Base-by-base conservation (phyloP, 2,888 invertebrate genomes). In the Amblyjoppa proteus region DNA sequence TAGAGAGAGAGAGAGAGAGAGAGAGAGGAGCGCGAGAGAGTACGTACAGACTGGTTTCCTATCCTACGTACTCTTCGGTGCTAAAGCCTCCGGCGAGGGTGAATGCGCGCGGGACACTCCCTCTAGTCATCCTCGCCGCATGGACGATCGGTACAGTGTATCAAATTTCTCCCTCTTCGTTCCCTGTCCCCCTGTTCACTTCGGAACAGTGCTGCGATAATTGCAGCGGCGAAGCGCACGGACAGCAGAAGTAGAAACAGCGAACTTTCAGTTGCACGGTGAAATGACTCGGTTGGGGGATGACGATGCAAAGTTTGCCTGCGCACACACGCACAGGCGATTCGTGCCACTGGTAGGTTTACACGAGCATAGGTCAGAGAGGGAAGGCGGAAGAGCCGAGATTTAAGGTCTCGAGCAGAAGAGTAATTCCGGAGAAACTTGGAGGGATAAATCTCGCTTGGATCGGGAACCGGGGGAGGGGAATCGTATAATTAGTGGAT, bases 1-100 rank as follows among this genome's bases (percentile, higher is more conserved):
- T 79, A 68, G 53, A 76, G 45, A 45, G 45, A 45, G 41, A 41
- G n/a, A n/a, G n/a, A n/a, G 1, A 11, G 38, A 38, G 38, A 38
- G 41, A 11, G 11, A 41, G 9, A 41, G 41, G 41, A 41, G 41
- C 11, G 45, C 3, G 13, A 76, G 77, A 38, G 38, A 38, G 56
- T 56, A 75, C 78, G 77, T 81, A 81, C 74, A 84, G 84, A 83
- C 77, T 79, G 81, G 84, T 80, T 86, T 78, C 80, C 82, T 81
- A 64, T 70, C 77, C 80, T 75, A 80, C 74, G 78, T 56, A 69
- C 66, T 79, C 25, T 66, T 69, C 20, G 56, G 45, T 51, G 68
- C 51, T 56, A 38, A 11, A 28, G 53, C 41, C 70, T 68, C 51
- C 41, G 53, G 76, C 71, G 75, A 74, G 85, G 71, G 74, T 74